A percentile compares a stretch with the other conserved stretches of the same genome.
phyloP scores from a whole-genome alignment of 2,888 invertebrate genomes.

The Cosmia pyralina region DNA sequence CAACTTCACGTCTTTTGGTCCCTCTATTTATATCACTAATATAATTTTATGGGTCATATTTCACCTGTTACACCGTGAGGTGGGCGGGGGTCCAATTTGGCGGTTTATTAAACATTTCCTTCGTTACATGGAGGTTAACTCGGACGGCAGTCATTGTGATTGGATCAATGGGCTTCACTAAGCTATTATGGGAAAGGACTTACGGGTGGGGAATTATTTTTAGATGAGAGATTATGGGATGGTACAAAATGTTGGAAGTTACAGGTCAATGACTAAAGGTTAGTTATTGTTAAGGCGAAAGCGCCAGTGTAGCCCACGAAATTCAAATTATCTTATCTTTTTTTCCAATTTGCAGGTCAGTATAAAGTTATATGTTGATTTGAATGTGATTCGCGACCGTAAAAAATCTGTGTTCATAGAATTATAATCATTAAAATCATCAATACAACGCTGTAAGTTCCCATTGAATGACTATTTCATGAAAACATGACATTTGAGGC shows the following conservation, averaged over 20 bases:
- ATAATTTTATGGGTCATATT: constrained; percentile 66
- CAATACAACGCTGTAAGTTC: too few species aligned
- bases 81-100: constrained; percentile 63
- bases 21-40: constrained; percentile 64
- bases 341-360: too few species aligned
- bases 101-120: constrained; percentile 67
- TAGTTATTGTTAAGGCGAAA: neutral
- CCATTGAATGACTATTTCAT: too few species aligned
- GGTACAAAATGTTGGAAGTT: neutral
- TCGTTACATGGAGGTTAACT: constrained; percentile 54
- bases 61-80: constrained; percentile 61
- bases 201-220: constrained; percentile 36
- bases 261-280: neutral
- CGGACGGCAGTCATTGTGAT: constrained; percentile 59
- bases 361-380: too few species aligned
- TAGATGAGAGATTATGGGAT: constrained; percentile 25
- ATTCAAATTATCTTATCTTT: too few species aligned
- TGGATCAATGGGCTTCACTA: constrained; percentile 53
- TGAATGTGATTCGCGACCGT: too few species aligned
- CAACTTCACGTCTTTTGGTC: constrained; percentile 42
- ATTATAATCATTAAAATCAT: too few species aligned
- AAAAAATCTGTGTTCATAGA: too few species aligned
- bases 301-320: too few species aligned
- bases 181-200: constrained; percentile 28
- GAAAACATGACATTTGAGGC: too few species aligned